Conservation (phyloP, 1,140 invertebrate species). For the Achroia grisella region DNA sequence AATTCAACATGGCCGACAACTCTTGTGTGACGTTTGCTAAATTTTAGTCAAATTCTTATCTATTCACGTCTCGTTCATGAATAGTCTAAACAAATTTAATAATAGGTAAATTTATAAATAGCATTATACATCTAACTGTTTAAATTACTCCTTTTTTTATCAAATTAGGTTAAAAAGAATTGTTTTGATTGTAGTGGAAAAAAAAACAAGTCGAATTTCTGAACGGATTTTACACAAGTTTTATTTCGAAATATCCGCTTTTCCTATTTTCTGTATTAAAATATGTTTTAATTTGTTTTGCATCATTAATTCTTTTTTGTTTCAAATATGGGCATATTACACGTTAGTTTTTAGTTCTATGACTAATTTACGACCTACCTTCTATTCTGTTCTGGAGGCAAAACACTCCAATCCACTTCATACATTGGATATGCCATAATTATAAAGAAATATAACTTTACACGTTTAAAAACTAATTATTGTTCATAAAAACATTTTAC, state of each 20-base stretch:
- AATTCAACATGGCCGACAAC: slow-evolving; percentile 72
- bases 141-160: too few relatives aligned
- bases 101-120: too few relatives aligned
- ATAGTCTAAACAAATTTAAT: neutral
- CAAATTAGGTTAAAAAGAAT: too few relatives aligned
- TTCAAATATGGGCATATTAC: too few relatives aligned
- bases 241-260: too few relatives aligned
- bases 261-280: neutral
- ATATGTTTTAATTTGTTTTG: neutral
- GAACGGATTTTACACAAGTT: slow-evolving; percentile 11
- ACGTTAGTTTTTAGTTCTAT: too few relatives aligned
- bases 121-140: too few relatives aligned
- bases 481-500: slow-evolving; percentile 58
- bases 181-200: too few relatives aligned
- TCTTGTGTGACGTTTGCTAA: slow-evolving; percentile 51
- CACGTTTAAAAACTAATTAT: slow-evolving; percentile 27
- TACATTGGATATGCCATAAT: slow-evolving; percentile 75
- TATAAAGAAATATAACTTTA: slow-evolving; percentile 20
- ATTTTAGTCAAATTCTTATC: slow-evolving; percentile 12
- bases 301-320: too few relatives aligned
- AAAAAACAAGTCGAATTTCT: slow-evolving; percentile 3
- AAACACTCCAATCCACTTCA: slow-evolving; percentile 85
- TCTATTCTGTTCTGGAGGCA: slow-evolving; percentile 86
- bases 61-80: too few relatives aligned
- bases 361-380: slow-evolving; percentile 73